Conservation (phyloP, 2,888 invertebrate genomes). For the Synanthedon formicaeformis region DNA sequence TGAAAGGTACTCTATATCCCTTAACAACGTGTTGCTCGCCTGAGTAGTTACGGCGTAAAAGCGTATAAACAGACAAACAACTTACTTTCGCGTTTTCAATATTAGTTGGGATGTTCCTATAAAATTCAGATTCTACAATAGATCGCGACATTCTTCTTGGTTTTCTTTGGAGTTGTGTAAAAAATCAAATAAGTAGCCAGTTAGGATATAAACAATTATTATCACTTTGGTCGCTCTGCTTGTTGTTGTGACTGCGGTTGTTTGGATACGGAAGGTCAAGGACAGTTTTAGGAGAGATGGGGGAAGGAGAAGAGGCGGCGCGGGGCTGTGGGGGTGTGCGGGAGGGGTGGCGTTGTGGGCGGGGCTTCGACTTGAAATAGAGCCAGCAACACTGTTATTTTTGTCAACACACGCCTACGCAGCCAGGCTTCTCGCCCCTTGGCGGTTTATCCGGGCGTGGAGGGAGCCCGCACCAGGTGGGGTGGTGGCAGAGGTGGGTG, state of each 20-base stretch:
- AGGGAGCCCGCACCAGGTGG: background rate
- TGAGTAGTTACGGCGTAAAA: too few species aligned
- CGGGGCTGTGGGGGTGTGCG: conserved; percentile 8
- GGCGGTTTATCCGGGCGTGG: conserved; percentile 7
- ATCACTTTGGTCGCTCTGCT: conserved; percentile 18
- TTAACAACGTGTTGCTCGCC: too few species aligned
- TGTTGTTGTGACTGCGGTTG: conserved; percentile 68
- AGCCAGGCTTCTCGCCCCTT: conserved; percentile 20
- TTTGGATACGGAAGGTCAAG: conserved; percentile 67
- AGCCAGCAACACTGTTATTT: conserved; percentile 40
- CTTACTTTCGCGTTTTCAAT: too few species aligned
- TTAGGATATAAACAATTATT: conserved; percentile 25
- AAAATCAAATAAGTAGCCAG: too few species aligned
- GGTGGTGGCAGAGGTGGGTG: background rate
- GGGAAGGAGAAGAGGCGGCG: conserved; percentile 17
- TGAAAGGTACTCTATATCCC: too few species aligned
- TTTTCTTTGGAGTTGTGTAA: too few species aligned
- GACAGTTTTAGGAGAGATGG: conserved; percentile 25
- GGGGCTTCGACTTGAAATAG: conserved; percentile 50
- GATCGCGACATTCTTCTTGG: too few species aligned
- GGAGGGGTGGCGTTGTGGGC: conserved; percentile 18
- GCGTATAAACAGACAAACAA: too few species aligned
- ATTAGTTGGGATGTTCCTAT: too few species aligned
- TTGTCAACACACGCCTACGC: conserved; percentile 68
- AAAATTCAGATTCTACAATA: too few species aligned